phyloP scores from a whole-genome alignment of 2,888 invertebrate species.

The Chalcosyrphus nemorum region DNA sequence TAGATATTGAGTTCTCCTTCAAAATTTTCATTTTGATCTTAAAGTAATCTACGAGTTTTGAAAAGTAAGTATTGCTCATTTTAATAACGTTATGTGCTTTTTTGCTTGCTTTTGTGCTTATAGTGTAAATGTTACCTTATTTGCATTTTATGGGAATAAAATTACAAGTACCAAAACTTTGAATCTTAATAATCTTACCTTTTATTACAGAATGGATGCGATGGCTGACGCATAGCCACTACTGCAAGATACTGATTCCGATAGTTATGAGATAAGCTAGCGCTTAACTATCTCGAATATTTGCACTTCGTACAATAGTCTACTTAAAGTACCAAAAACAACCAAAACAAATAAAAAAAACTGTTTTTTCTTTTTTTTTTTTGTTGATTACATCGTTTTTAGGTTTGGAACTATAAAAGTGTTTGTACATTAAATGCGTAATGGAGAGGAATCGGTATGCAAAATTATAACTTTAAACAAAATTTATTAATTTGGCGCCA shows the following conservation, averaged over 20 bases:
- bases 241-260: constrained; percentile 81
- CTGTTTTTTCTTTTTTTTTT: constrained; percentile 25
- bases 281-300: constrained; percentile 48
- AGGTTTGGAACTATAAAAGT: constrained; percentile 15
- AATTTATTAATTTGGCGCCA: neutral
- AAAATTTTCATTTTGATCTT: no score
- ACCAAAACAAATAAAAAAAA: constrained; percentile 12
- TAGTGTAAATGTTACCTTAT: neutral
- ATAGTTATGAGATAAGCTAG: constrained; percentile 78
- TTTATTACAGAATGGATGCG: constrained; percentile 78
- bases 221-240: constrained; percentile 82
- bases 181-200: constrained; percentile 41
- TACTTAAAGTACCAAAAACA: constrained; percentile 50
- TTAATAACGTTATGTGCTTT: no score
- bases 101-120: neutral
- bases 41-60: no score
- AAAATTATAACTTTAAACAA: constrained; percentile 1
- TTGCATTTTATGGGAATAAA: neutral
- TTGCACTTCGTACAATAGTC: constrained; percentile 45
- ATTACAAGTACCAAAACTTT: neutral
- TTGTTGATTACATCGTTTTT: constrained; percentile 42
- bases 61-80: no score
- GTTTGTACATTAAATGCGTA: neutral
- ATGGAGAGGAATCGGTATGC: constrained; percentile 49
- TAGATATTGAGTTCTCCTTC: no score